Evolutionary conservation across 2,113 vertebrate species (phyloP).

Genomic region (Tupaia chinensis): DNA sequence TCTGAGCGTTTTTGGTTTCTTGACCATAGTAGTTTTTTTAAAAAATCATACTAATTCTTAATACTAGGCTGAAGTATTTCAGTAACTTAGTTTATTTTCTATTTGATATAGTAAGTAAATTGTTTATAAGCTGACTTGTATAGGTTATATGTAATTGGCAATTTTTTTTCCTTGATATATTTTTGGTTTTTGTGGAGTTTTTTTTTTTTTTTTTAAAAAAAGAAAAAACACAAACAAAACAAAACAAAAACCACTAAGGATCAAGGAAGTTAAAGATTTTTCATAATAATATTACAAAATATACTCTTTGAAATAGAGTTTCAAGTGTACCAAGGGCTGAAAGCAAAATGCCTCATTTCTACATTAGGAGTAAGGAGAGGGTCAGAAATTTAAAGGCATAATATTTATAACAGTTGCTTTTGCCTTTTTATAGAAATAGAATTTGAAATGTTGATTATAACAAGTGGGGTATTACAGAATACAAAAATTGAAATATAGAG

Average conservation of each 20-base stretch:
- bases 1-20: background rate
- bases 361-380: background rate
- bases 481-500: background rate
- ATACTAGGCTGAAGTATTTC: background rate
- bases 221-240: no score
- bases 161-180: conserved; percentile 11
- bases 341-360: background rate
- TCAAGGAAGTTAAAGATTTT: background rate
- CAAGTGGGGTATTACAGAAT: background rate
- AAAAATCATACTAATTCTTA: background rate
- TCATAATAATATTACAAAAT: background rate
- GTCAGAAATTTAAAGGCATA: background rate
- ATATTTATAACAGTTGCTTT: background rate
- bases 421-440: background rate
- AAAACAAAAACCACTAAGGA: background rate
- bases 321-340: background rate
- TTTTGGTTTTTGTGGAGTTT: background rate
- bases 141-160: conserved; percentile 16
- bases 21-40: background rate
- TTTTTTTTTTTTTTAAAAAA: background rate
- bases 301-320: background rate
- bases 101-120: background rate
- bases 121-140: conserved; percentile 13
- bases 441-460: background rate
- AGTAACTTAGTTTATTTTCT: background rate